phyloP scores from a whole-genome alignment of 30 jellyfish, hydroid and myxozoan genomes.

The Aurelia aurita region DNA sequence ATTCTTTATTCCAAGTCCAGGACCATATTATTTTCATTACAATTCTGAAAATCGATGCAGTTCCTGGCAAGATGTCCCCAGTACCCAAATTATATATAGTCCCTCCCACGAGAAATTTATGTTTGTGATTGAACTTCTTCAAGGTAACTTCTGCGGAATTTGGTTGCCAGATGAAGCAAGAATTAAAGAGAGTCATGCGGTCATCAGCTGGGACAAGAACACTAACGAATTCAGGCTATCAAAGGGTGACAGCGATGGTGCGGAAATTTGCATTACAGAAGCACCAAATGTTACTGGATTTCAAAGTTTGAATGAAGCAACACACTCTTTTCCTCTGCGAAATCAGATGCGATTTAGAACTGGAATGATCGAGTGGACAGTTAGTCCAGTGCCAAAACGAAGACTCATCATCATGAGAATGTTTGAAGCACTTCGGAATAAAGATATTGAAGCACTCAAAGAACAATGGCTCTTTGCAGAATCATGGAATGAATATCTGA shows the following conservation, averaged over 20 bases:
- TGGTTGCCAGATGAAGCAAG: constrained; percentile 76
- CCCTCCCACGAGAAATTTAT: too few relatives aligned
- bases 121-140: too few relatives aligned
- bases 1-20: too few relatives aligned
- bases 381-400: constrained; percentile 63
- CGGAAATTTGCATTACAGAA: not conserved
- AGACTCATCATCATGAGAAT: constrained; percentile 51
- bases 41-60: too few relatives aligned
- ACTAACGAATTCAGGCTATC: constrained; percentile 31
- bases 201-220: constrained; percentile 49
- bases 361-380: constrained; percentile 78
- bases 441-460: constrained; percentile 14
- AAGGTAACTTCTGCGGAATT: constrained; percentile 75
- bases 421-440: constrained; percentile 65
- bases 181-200: constrained; percentile 63
- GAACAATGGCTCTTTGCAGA: constrained; percentile 44
- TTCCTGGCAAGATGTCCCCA: too few relatives aligned
- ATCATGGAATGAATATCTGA: constrained; percentile 71
- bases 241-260: constrained; percentile 30
- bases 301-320: not conserved
- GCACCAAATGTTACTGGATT: not conserved
- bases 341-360: constrained; percentile 59
- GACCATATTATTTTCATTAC: too few relatives aligned
- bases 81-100: too few relatives aligned
- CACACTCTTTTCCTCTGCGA: constrained; percentile 4